Percentiles rank a stretch among this genome's conserved stretches.
phyloP scores from a whole-genome alignment of 2,113 vertebrate species.

The Mastomys natalensis region DNA sequence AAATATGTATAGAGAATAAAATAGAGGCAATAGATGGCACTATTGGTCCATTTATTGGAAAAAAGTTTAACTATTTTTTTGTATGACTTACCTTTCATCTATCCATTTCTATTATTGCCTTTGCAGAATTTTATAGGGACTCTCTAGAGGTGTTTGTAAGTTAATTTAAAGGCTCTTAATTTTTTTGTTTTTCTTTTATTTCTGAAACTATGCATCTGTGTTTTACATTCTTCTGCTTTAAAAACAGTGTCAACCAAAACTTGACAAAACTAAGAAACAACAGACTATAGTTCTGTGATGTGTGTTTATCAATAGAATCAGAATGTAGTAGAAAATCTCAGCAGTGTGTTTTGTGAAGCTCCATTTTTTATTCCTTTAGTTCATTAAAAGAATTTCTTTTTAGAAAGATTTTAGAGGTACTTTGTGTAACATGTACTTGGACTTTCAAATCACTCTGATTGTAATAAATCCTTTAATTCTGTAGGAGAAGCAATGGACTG shows the following conservation, averaged over 20 bases:
- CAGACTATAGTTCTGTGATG: background rate
- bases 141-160: background rate
- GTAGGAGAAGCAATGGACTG: background rate
- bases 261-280: background rate
- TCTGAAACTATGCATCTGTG: background rate
- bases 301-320: background rate
- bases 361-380: background rate
- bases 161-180: background rate
- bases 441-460: background rate
- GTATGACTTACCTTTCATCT: background rate
- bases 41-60: background rate
- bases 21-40: constrained; percentile 5
- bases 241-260: background rate
- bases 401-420: background rate
- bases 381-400: background rate
- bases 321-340: background rate
- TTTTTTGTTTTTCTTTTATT: background rate
- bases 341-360: background rate
- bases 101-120: background rate
- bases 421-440: background rate
- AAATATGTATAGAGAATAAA: background rate
- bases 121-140: background rate
- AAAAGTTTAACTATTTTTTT: background rate
- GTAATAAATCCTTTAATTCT: background rate
- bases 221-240: background rate